Evolutionary conservation across 2,888 invertebrate genomes (phyloP).

Genomic region (Brachypalpus laphriformis): DNA sequence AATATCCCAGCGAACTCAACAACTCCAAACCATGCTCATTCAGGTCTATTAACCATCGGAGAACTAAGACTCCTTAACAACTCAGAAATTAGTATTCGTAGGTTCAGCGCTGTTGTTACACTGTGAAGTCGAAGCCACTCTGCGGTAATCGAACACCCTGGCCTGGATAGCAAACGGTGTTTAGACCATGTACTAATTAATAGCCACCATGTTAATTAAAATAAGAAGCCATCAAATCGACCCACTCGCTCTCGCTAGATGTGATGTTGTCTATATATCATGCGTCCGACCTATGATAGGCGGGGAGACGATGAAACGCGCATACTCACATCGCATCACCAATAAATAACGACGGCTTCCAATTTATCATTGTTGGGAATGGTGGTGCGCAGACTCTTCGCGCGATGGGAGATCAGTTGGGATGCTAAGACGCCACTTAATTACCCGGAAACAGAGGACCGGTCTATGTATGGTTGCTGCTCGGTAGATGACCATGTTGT

Average conservation of each 20-base stretch:
- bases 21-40: not conserved
- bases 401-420: slow-evolving; percentile 55
- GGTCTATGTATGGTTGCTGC: slow-evolving; percentile 28
- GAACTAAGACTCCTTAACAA: slow-evolving; percentile 22
- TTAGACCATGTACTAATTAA: slow-evolving; percentile 66
- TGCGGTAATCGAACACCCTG: slow-evolving; percentile 36
- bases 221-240: slow-evolving; percentile 67
- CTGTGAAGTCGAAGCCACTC: slow-evolving; percentile 7
- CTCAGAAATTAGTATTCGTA: slow-evolving; percentile 65
- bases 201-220: slow-evolving; percentile 72
- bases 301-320: slow-evolving; percentile 58
- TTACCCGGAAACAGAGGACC: slow-evolving; percentile 72
- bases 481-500: slow-evolving; percentile 46
- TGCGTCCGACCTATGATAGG: slow-evolving; percentile 13
- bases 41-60: not conserved
- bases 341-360: slow-evolving; percentile 69
- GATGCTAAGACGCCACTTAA: slow-evolving; percentile 69
- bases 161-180: slow-evolving; percentile 30
- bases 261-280: slow-evolving; percentile 48
- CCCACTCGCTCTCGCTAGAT: slow-evolving; percentile 41
- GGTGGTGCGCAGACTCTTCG: slow-evolving; percentile 23
- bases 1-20: not conserved
- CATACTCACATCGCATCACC: slow-evolving; percentile 54
- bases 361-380: slow-evolving; percentile 73
- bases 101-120: slow-evolving; percentile 39